Evolutionary conservation across 2,888 invertebrate genomes (phyloP), one percentile per base, ranked within the genome.

Genomic region (Meganola albula): DNA sequence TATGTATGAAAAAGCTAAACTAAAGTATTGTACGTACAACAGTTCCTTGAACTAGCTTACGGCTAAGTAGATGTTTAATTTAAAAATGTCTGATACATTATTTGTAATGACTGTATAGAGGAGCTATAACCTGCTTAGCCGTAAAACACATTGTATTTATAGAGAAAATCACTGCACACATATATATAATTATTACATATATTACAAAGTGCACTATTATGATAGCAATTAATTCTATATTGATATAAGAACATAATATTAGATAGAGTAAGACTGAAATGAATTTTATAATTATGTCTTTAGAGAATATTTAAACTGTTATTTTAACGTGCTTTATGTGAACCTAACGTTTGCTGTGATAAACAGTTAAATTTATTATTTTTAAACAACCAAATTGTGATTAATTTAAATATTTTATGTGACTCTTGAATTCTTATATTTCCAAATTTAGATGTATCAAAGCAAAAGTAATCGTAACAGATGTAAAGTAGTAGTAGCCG

Each of bases 251-350:
- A 55, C 57, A 43, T 53, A 53, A 44, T 44, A 53, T 50, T 52
- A 67, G 52, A 69, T 83, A 83, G 80, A 60, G 53, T 82, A 82
- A 82, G 83, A 82, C 82, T 84, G 82, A 83, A 65, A 61, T 63
- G 70, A 68, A 57, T 57, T 58, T 61, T 48, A 59, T 5, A 62
- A 64, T 51, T 57, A 58, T 64, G 61, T 64, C 57, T 62, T 59
- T 68, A 72, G 63, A 59, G 40, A 44, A 40, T 57, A 52, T 52
- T 42, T 37, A 51, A 50, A 44, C 48, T 48, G 44, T 63, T 60
- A 47, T 51, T 51, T 54, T 31, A 35, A 51, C 58, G 53, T 64
- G 74, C 73, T 74, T n/a, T 74, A 40, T 63, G 58, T 67, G 62
- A 63, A 69, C 67, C 70, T 74, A 71, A 64, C 66, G 53, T 69